Evolutionary conservation across 2,797 vertebrate genomes (phyloP).

Genomic region (Danio kyathit): DNA sequence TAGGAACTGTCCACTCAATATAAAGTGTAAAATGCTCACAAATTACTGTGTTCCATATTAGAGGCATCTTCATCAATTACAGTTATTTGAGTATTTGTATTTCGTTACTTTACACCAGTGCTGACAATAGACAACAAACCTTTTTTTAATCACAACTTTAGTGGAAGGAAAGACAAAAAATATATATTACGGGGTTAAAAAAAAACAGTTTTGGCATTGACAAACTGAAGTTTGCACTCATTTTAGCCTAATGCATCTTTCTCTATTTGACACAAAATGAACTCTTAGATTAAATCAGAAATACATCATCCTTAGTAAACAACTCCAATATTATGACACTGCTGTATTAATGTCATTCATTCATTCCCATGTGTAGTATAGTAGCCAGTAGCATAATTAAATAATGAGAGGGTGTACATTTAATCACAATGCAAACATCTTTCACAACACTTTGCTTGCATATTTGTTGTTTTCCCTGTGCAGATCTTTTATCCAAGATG

Average conservation of each 20-base stretch:
- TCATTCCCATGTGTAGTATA: not conserved
- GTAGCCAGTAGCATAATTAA: not conserved
- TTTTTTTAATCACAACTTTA: not conserved
- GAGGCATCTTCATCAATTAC: no score
- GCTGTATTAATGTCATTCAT: not conserved
- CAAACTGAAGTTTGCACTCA: not conserved
- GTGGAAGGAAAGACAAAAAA: not conserved
- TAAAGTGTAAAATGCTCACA: no score
- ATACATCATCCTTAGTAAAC: not conserved
- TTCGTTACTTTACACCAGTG: not conserved
- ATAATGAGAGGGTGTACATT: slow-evolving; percentile 21
- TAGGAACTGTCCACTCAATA: no score
- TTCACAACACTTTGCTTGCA: not conserved
- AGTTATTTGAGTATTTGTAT: no score
- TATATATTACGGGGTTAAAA: not conserved
- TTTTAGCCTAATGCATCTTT: not conserved
- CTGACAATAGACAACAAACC: not conserved
- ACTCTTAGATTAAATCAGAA: not conserved
- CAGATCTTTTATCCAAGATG: slow-evolving; percentile 36
- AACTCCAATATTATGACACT: slow-evolving; percentile 2
- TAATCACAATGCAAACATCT: slow-evolving; percentile 25
- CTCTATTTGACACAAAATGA: slow-evolving; percentile 1
- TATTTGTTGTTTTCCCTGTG: not conserved
- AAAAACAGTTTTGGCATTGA: not conserved
- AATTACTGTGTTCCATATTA: no score